These are phyloP conservation scores for Sarcophilus harrisii DNA, from an alignment of 2,797 vertebrate genomes.

Conservation along the genomic window DNA sequence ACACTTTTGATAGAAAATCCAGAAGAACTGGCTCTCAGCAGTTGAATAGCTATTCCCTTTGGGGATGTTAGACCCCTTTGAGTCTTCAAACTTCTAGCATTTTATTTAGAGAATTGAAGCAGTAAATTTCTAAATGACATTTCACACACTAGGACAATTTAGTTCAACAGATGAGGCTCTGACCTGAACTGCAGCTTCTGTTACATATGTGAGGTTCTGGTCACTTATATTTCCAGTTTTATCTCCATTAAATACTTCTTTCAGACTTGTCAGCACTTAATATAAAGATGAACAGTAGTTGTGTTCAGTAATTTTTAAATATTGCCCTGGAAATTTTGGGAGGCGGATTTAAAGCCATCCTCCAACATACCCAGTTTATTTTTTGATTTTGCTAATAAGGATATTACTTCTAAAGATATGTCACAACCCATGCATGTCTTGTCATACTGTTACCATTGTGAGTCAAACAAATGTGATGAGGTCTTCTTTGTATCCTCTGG, in stretches of 20 bases:
- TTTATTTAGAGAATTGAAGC: background rate
- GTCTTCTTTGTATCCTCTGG: background rate
- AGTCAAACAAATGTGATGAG: background rate
- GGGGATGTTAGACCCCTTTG: background rate
- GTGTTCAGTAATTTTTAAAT: background rate
- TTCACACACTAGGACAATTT: background rate
- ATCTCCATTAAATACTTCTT: background rate
- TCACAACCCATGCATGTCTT: background rate
- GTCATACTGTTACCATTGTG: background rate
- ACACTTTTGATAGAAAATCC: background rate
- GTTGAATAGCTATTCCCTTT: background rate
- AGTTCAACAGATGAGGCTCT: background rate
- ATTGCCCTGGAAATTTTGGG: background rate
- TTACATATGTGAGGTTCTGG: background rate
- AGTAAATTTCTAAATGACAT: slow-evolving; percentile 3
- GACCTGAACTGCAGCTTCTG: background rate
- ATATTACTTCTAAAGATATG: background rate
- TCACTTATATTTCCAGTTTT: background rate
- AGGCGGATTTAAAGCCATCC: background rate
- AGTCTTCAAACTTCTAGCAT: background rate
- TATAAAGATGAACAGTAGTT: background rate
- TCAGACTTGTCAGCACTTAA: background rate
- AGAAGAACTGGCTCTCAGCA: background rate
- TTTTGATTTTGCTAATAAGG: background rate
- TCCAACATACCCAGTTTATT: background rate